Conservation (phyloP, 2,888 invertebrate genomes). For the Alitta virens region DNA sequence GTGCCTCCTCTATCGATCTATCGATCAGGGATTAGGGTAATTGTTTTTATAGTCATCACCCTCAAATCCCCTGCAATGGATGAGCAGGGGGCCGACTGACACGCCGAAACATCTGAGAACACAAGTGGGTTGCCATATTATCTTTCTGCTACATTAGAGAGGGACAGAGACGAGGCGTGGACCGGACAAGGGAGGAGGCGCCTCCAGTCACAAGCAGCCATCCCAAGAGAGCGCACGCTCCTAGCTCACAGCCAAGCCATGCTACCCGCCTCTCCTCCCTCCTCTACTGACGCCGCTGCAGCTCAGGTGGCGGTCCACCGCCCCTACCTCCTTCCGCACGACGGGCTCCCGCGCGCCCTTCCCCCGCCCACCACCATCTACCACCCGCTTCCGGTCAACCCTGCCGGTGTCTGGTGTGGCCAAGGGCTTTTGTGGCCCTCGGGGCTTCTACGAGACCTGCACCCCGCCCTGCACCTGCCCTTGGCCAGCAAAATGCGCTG, state of each 20-base stretch:
- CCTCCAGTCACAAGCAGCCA: too few relatives aligned
- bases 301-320: background rate
- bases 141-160: slow-evolving; percentile 13
- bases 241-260: too few relatives aligned
- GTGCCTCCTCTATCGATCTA: background rate
- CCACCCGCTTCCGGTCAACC: background rate
- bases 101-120: slow-evolving; percentile 11
- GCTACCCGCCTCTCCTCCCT: too few relatives aligned
- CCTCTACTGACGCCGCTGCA: too few relatives aligned
- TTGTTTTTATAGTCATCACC: slow-evolving; percentile 19
- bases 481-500: background rate
- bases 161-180: background rate
- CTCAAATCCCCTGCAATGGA: slow-evolving; percentile 7
- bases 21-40: slow-evolving; percentile 16
- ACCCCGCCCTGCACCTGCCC: background rate
- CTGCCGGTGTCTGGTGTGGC: background rate
- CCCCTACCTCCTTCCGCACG: background rate
- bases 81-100: slow-evolving; percentile 1
- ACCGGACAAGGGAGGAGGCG: background rate
- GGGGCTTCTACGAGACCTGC: background rate
- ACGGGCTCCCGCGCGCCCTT: background rate
- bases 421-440: background rate
- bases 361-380: background rate
- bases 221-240: too few relatives aligned
- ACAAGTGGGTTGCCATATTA: slow-evolving; percentile 1